Conservation (phyloP, 2,113 vertebrate genomes). For the Chaenogobius annularis region DNA sequence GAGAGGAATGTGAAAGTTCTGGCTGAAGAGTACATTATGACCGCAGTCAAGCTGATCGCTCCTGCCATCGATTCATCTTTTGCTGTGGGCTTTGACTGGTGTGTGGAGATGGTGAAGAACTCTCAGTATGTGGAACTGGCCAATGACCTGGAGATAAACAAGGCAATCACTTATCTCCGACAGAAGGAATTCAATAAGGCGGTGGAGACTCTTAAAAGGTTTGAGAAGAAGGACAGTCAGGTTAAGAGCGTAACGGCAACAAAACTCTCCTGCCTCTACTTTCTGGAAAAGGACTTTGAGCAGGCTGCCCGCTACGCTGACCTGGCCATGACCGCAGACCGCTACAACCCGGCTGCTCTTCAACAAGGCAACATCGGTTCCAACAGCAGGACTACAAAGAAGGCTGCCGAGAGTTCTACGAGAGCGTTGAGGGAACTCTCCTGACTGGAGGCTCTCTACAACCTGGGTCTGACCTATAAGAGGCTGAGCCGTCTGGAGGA, state of each 20-base stretch:
- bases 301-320: constrained; percentile 93
- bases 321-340: constrained; percentile 90
- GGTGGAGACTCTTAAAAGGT: constrained; percentile 91
- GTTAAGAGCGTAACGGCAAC: constrained; percentile 96
- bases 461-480: constrained; percentile 92
- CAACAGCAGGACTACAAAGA: constrained; percentile 87
- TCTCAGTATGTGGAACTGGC: constrained; percentile 94
- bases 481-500: constrained; percentile 86
- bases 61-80: constrained; percentile 91
- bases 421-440: constrained; percentile 93
- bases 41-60: constrained; percentile 94
- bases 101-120: constrained; percentile 92
- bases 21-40: constrained; percentile 97
- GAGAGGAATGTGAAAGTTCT: constrained; percentile 87
- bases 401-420: constrained; percentile 96
- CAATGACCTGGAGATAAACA: constrained; percentile 97
- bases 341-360: constrained; percentile 94
- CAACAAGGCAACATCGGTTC: constrained; percentile 94
- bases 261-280: constrained; percentile 93
- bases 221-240: constrained; percentile 95
- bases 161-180: constrained; percentile 94
- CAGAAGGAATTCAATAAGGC: constrained; percentile 95
- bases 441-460: constrained; percentile 96
- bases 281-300: constrained; percentile 89
- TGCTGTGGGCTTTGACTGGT: constrained; percentile 96